Evolutionary conservation across 2,797 vertebrate species (phyloP).

Genomic region (Pristis pectinata): DNA sequence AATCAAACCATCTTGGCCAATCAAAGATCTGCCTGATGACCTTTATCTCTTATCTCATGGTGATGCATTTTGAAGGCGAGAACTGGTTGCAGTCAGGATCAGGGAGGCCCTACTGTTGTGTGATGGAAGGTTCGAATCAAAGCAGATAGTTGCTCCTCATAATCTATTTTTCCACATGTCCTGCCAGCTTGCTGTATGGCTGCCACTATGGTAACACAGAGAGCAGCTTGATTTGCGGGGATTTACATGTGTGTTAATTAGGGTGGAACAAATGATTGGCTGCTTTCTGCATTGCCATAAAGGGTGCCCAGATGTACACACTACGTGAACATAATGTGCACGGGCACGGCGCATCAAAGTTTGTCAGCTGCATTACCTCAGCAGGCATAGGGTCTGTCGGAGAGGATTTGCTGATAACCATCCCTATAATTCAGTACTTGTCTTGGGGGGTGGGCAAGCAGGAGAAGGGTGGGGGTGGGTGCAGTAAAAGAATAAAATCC

Average conservation of each 20-base stretch:
- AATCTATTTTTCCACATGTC: slow-evolving; percentile 50
- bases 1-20: slow-evolving; percentile 59
- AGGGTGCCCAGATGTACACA: slow-evolving; percentile 84
- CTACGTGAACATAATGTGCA: slow-evolving; percentile 72
- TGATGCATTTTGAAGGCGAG: slow-evolving; percentile 82
- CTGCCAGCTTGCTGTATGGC: slow-evolving; percentile 65
- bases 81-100: slow-evolving; percentile 76
- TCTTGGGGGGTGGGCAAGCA: slow-evolving; percentile 57
- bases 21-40: slow-evolving; percentile 71
- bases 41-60: slow-evolving; percentile 66
- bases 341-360: slow-evolving; percentile 72
- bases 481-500: neutral
- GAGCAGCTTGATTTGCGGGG: slow-evolving; percentile 66
- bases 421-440: slow-evolving; percentile 70
- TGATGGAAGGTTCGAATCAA: slow-evolving; percentile 67
- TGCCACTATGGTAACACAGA: slow-evolving; percentile 62
- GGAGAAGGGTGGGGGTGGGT: neutral
- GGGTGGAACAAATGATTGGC: slow-evolving; percentile 99
- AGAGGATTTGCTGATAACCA: slow-evolving; percentile 72
- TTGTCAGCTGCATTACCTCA: slow-evolving; percentile 75
- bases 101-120: slow-evolving; percentile 52
- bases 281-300: slow-evolving; percentile 87
- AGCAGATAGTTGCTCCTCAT: slow-evolving; percentile 68
- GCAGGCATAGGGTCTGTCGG: slow-evolving; percentile 71
- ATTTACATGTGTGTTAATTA: slow-evolving; percentile 99